Base-by-base conservation (phyloP, 2,797 vertebrate genomes). In the Rhabdomys pumilio region DNA sequence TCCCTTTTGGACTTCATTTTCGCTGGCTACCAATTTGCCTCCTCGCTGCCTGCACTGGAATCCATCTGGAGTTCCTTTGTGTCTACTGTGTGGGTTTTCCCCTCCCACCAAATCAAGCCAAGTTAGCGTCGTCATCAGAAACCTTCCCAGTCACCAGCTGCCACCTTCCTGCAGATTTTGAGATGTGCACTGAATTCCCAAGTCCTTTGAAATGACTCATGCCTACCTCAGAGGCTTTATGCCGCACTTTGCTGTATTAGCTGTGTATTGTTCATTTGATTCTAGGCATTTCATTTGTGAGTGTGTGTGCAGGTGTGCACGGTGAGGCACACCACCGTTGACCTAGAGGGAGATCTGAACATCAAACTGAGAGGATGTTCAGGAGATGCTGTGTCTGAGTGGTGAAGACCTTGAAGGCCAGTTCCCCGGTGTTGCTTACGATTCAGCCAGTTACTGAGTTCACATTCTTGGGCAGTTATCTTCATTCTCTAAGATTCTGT, bases 61-160 rank as follows among this genome's bases (percentile, higher is more conserved):
- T 80, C 89, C 87, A 83, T 94, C 91, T 96, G 95, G 86, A 90
- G 50, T 83, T 95, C 50, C 72, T 57, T 91, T 72, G 80, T 15
- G 50, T 86, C 0, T 0, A 8, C 31, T 88, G 14, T 87, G 75
- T 87, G 76, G 67, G 73, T 55, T 95, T 63, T 31, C 47, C 19
- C 47, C n/a, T 94, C 61, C 65, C 80, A 82, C 61, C 84, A 90
- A 94, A 93, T 90, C 14, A 41, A 96, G 50, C 38, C 86, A 79
- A 76, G 89, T 96, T 80, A 91, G 50, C 38, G 8, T 89, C 38
- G 8, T 89, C 80, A 90, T 89, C 59, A 88, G 80, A 88, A 97
- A 72, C 44, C 34, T 94, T 93, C 57, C 79, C 50, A 44, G 57
- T 61, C 72, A 24, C 96, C 92, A 90, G 94, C 81, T 96, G 84